Percentiles rank a stretch among this genome's conserved stretches.
Evolutionary conservation across 2,888 invertebrate species (phyloP).

Genomic region (Dynastes hyllus): DNA sequence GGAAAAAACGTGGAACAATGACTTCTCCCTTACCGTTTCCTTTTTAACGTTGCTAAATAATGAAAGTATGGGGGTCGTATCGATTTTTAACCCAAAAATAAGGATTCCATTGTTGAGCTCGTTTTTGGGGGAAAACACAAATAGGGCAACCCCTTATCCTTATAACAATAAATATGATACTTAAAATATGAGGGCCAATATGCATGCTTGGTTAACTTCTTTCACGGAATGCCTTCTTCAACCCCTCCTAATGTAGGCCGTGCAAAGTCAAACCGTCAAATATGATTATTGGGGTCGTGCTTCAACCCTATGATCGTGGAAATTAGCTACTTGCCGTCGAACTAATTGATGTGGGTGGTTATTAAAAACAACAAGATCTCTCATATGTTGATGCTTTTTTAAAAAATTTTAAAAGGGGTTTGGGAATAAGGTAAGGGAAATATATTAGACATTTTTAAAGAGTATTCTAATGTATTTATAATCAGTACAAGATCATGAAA

Average conservation of each 20-base stretch:
- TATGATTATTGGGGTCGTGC: slow-evolving; percentile 1
- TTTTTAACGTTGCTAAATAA: slow-evolving; percentile 6
- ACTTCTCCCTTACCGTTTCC: background rate
- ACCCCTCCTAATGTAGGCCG: slow-evolving; percentile 20
- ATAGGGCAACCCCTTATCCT: background rate
- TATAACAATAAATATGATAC: background rate
- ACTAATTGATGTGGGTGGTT: slow-evolving; percentile 1
- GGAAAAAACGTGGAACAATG: slow-evolving; percentile 4
- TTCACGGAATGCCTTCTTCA: slow-evolving; percentile 18
- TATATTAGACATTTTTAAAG: no score
- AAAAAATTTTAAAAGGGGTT: no score
- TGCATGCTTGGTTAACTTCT: slow-evolving; percentile 39
- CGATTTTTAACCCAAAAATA: background rate
- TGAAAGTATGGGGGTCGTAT: no score
- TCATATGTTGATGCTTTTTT: no score
- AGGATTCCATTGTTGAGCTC: slow-evolving; percentile 2
- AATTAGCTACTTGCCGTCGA: no score
- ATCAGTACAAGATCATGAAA: no score
- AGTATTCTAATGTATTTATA: no score
- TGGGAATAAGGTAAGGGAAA: no score
- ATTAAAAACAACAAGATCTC: no score
- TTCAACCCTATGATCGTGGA: background rate
- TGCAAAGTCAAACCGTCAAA: background rate
- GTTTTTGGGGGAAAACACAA: no score
- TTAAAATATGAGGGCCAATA: slow-evolving; percentile 4